Base-by-base conservation (phyloP, 2,888 invertebrate species). In the Maniola hyperantus region DNA sequence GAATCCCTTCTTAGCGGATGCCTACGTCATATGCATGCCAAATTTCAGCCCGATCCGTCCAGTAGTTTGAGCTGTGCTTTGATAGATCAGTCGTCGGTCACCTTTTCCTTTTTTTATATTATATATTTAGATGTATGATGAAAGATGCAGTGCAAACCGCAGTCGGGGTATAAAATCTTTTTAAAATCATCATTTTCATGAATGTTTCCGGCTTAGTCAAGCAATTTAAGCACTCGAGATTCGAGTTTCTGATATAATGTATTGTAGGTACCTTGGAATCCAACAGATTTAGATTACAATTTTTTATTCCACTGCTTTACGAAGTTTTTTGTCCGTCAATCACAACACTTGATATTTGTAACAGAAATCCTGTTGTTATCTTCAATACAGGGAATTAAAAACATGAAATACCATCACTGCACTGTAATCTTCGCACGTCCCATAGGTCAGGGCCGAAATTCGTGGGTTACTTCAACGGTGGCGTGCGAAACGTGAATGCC, bases 301-400 rank as follows among this genome's bases (percentile, higher is more conserved):
- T 48, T 46, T 46, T 46, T 46, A 15, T 7, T 46, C 15, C 15
- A 15, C 15, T 2, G 15, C 7, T 7, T 6, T 18, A 1, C 15
- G 2, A 46, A 46, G 15, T 15, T 53, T 53, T 51, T 55, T 55
- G 36, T 15, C 36, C 55, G 36, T 39, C 55, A 55, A 39, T 55
- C 55, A 55, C 18, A 18, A 15, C 13, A 11, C 18, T 55, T 55
- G 55, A 10, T 36, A 55, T 55, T 55, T 39, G 15, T 15, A 36
- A 55, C 55, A 15, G 36, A 36, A 55, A 55, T 55, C 55, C 55
- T 55, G 55, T 39, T 55, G 55, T 55, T 55, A 55, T 55, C 55
- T 55, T 55, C 15, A 55, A 55, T 10, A 33, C 51, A n/a, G 15
- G 36, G 18, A 18, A 36, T 55, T 55, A 36, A 18, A 15, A 53